Conservation (phyloP, 1,140 invertebrate species). For the Drosophila guanche region DNA sequence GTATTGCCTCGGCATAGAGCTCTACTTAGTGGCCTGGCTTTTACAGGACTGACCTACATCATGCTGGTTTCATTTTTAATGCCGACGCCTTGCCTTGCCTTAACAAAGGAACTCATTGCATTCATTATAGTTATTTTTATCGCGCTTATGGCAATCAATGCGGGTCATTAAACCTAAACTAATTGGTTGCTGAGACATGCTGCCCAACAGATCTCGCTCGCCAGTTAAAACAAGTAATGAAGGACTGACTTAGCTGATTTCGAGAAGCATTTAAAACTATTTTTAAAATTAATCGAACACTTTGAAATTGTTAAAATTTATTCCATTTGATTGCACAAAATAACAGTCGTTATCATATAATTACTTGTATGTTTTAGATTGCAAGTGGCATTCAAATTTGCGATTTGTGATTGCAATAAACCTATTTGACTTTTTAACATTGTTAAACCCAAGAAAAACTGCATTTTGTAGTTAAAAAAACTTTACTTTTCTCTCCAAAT, state of each 20-base stretch:
- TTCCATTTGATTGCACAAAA: conserved; percentile 20
- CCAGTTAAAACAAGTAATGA: conserved; percentile 37
- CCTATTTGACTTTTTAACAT: no score
- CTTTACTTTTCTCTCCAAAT: no score
- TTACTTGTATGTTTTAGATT: no score
- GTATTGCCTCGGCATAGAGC: neutral
- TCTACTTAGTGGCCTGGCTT: neutral
- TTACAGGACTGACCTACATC: conserved; percentile 50
- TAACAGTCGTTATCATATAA: no score
- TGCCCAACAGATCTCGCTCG: conserved; percentile 23
- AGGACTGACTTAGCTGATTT: neutral
- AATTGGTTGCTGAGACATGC: conserved; percentile 38
- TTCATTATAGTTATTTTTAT: conserved; percentile 57
- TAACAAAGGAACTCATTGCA: conserved; percentile 44
- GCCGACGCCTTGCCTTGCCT: conserved; percentile 4
- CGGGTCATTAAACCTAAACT: conserved; percentile 46
- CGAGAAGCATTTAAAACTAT: no score
- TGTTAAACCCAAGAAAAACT: no score
- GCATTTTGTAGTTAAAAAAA: no score
- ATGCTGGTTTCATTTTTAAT: conserved; percentile 26
- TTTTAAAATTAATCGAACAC: no score
- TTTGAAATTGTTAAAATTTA: conserved; percentile 30
- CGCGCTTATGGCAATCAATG: conserved; percentile 16
- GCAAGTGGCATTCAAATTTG: no score
- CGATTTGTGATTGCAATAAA: no score